These are phyloP conservation scores for Actinopyga echinites DNA, from an alignment of 53 echinoderm and acorn worm species.

Conservation along the genomic window DNA sequence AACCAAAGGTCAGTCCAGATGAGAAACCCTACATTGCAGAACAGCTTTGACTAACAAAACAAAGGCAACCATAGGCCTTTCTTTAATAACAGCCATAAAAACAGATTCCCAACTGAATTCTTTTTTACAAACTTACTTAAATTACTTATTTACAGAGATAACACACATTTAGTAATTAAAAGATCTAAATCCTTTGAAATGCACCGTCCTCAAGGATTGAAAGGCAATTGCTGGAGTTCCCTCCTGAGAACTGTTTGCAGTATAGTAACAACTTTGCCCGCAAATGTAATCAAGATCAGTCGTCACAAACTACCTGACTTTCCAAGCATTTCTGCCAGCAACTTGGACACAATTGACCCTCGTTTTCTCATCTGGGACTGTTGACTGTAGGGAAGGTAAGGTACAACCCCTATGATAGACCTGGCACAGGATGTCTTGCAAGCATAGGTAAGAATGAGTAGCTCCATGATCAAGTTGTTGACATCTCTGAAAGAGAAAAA, in stretches of 20 bases:
- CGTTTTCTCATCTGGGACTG: constrained; percentile 99
- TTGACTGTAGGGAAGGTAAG: constrained; percentile 95
- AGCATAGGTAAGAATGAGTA: constrained; percentile 91
- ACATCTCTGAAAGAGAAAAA: constrained; percentile 72
- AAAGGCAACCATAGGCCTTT: too few relatives aligned
- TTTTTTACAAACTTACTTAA: too few relatives aligned
- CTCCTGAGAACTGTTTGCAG: background rate
- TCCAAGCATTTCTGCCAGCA: constrained; percentile 90
- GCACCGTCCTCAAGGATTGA: background rate
- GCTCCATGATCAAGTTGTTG: constrained; percentile 96
- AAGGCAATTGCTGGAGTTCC: too few relatives aligned
- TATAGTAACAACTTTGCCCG: too few relatives aligned
- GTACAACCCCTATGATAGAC: constrained; percentile 91
- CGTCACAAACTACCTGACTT: constrained; percentile 65
- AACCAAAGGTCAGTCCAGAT: too few relatives aligned
- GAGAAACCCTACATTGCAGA: too few relatives aligned
- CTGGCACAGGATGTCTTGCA: constrained; percentile 91
- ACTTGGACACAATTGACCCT: constrained; percentile 93
- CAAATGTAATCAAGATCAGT: background rate
- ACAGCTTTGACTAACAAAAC: too few relatives aligned
- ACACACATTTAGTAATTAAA: too few relatives aligned
- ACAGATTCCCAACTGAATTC: too few relatives aligned
- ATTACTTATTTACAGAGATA: too few relatives aligned
- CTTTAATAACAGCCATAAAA: too few relatives aligned
- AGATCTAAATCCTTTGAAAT: too few relatives aligned